These are phyloP conservation scores for Brachirus orientalis DNA, from an alignment of 2,113 vertebrate species.

Conservation along the genomic window DNA sequence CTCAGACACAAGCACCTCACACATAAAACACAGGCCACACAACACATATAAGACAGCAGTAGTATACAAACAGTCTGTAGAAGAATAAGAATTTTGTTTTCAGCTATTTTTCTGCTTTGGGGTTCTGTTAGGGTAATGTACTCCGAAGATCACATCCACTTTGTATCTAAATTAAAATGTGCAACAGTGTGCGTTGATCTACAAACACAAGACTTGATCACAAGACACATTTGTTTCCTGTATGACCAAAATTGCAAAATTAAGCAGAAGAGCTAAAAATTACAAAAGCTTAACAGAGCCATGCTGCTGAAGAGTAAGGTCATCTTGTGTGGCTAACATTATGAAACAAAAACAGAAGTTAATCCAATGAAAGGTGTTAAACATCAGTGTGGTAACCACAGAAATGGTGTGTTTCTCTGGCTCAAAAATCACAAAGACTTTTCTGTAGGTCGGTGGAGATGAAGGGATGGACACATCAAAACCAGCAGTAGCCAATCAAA, in stretches of 20 bases:
- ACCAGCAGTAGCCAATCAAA: conserved; percentile 6
- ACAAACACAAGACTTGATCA: conserved; percentile 7
- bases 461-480: no score
- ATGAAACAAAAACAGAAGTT: no score
- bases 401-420: no score
- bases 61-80: conserved; percentile 77
- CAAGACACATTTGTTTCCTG: conserved; percentile 1
- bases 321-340: no score
- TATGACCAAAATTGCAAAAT: neutral
- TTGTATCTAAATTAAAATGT: conserved; percentile 21
- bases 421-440: conserved; percentile 24
- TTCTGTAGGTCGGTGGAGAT: conserved; percentile 20
- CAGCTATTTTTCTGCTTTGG: conserved; percentile 38
- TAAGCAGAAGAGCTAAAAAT: no score
- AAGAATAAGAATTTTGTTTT: conserved; percentile 83
- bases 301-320: conserved; percentile 2
- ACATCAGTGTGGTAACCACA: conserved; percentile 28
- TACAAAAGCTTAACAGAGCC: conserved; percentile 15
- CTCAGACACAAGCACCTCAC: conserved; percentile 74
- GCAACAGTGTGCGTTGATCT: neutral
- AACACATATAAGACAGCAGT: conserved; percentile 77
- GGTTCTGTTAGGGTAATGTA: conserved; percentile 27
- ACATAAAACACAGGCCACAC: conserved; percentile 83
- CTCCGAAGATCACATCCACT: conserved; percentile 11
- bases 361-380: conserved; percentile 4